Evolutionary conservation across 2,888 invertebrate genomes (phyloP), one percentile per base, ranked within the genome.

Genomic region (Pachydiplax longipennis): DNA sequence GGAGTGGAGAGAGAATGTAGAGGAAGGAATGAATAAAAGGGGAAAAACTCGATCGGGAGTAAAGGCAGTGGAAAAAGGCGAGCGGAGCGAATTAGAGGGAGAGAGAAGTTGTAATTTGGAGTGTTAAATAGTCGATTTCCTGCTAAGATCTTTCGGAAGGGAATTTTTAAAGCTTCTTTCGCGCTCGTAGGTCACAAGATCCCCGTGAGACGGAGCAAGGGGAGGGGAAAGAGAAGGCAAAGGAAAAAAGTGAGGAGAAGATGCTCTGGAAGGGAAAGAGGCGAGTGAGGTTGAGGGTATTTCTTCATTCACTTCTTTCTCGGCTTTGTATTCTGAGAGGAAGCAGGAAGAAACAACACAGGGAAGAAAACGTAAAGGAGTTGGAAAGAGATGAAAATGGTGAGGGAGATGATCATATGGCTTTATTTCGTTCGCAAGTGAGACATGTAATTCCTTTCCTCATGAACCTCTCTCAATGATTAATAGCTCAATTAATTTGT

Each of bases 91-190:
- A 15, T 22, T 44, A 44, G 44, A 44, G 44, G 35, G 25, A 53
- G 87, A 61, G 40, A 37, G 65, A 65, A 61, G 87, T 58, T 65
- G 87, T 87, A 61, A 87, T 87, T 87, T 87, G 87, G 61, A 87
- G 87, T 61, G 61, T 37, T 65, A 87, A 87, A 87, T 87, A 61
- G 87, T 87, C 87, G 83, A 83, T 58, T 83, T 83, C 58, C 83
- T 58, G 58, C 65, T 65, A 37, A 35, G 65, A 65, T 65, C 35
- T 61, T 65, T 61, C 35, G 15, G 83, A 35, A 61, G 58, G 58
- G 58, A 58, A 53, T 83, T 83, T 82, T 35, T 25, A 31, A 83
- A 61, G 58, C 83, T 35, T 83, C 58, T 10, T 83, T 53, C 31
- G 13, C 53, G 25, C 44, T 31, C 82, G 31, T 83, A 31, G 58